phyloP scores from a whole-genome alignment of 2,113 vertebrate genomes.

The Alosa alosa region DNA sequence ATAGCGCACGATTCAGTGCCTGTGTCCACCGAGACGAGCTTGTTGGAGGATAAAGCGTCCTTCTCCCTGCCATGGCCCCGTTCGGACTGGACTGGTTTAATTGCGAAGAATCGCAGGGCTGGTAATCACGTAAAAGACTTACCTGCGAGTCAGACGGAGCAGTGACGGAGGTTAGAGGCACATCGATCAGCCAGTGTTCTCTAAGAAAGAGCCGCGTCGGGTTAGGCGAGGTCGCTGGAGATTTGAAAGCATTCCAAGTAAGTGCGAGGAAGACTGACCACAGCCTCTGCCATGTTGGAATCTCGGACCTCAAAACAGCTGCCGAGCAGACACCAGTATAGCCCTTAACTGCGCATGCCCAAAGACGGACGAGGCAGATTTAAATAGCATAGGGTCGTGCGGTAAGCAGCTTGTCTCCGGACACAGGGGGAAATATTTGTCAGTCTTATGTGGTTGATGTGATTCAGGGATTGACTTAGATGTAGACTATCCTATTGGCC shows the following conservation, averaged over 20 bases:
- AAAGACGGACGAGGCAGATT: constrained; percentile 65
- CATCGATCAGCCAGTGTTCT: constrained; percentile 79
- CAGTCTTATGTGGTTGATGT: background rate
- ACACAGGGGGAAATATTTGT: background rate
- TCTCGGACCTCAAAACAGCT: constrained; percentile 94
- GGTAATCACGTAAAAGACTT: constrained; percentile 65
- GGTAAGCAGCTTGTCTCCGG: background rate
- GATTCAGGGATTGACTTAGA: background rate
- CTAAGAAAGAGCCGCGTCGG: constrained; percentile 77
- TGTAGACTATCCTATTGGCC: background rate
- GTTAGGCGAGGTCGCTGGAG: constrained; percentile 83
- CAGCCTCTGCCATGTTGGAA: constrained; percentile 98
- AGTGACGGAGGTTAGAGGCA: constrained; percentile 79
- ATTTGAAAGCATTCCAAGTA: constrained; percentile 92
- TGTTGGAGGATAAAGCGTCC: constrained; percentile 49
- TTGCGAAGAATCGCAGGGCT: constrained; percentile 70
- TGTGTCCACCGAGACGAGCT: constrained; percentile 29
- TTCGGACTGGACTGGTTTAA: constrained; percentile 63
- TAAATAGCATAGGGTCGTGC: constrained; percentile 2
- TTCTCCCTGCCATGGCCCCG: constrained; percentile 53
- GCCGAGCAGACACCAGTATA: constrained; percentile 85
- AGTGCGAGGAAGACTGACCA: constrained; percentile 88
- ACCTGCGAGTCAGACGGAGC: constrained; percentile 82
- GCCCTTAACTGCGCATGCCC: constrained; percentile 84
- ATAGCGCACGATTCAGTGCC: constrained; percentile 16